phyloP scores from a whole-genome alignment of 1,140 invertebrate species.

The Leptoteleia sp. region DNA sequence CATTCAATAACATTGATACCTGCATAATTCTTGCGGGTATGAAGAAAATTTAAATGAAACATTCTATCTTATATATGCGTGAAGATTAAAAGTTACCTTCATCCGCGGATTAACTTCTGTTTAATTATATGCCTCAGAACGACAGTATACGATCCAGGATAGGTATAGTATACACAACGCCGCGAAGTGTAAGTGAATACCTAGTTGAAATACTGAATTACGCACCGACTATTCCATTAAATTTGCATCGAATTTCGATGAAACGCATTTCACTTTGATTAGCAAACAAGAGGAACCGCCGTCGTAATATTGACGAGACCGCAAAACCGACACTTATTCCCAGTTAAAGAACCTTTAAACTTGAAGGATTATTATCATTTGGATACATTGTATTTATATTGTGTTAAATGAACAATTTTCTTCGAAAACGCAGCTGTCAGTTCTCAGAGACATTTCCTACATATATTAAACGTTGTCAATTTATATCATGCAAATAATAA shows the following conservation, averaged over 20 bases:
- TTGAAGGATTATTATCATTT: no score
- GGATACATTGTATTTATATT: no score
- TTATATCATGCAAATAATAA: no score
- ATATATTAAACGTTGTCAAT: no score
- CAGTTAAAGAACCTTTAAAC: no score
- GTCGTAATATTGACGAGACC: constrained; percentile 8
- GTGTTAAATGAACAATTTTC: no score
- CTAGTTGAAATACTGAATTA: constrained; percentile 29
- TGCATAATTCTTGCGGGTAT: no score
- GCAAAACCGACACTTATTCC: constrained; percentile 9
- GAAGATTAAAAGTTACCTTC: constrained; percentile 6
- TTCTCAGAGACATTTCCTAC: no score
- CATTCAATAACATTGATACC: no score
- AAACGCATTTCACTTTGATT: constrained; percentile 30
- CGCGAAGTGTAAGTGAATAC: constrained; percentile 16
- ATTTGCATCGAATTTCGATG: constrained; percentile 30
- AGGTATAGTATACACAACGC: constrained; percentile 1
- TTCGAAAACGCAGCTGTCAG: no score
- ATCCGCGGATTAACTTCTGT: constrained; percentile 6
- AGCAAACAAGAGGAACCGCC: constrained; percentile 13
- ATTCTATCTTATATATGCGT: no score
- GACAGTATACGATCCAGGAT: constrained; percentile 4
- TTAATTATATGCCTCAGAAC: neutral
- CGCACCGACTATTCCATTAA: constrained; percentile 10
- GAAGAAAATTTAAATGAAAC: no score